Evolutionary conservation across 1,140 invertebrate species (phyloP), one percentile per base, ranked within the genome.

Genomic region (Meteorus sp.): DNA sequence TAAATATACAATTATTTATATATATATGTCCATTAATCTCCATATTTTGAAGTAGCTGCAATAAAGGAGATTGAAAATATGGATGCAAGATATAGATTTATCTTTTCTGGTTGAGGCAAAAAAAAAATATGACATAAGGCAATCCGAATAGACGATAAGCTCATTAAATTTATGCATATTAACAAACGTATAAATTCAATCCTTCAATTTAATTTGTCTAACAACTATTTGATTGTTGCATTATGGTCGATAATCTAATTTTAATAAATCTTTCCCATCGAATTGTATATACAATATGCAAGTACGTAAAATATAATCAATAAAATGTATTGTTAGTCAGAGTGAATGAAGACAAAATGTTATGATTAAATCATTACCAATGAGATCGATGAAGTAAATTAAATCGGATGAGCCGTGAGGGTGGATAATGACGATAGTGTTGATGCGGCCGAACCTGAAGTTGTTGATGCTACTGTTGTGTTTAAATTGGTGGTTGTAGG

Each of bases 401-500:
- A 52, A 35, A 52, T 29, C 11, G 50, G 50, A 52, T 52, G 50
- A 35, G 50, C 19, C 37, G 50, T 8, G 25, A 45, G 22, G 11
- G 43, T 23, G 13, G 43, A 45, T 23, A 52, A 17, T 1, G 50
- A 31, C 37, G 22, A 35, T 57, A 57, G n/a, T 39, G 25, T 33
- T 2, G 33, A 31, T 59, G 50, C 22, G 19, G 37, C 11, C 15
- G 43, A 59, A 19, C 50, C 43, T 25, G 52, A 27, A 5, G 35
- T 57, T 0, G 43, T 45, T 23, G 44, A 31, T 20, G 35, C 31
- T 19, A 22, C 29, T 5, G 44, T 47, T 48, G 55, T 35, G 37
- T 41, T 56, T 51, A 41, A 51, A 23, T 61, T 60, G n/a, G 67
- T 55, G 61, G 67, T 66, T 5, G 66, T 60, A 6, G 54, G 41